These are phyloP conservation scores for Hystrix cristata DNA, from an alignment of 2,113 vertebrate genomes.

Conservation along the genomic window DNA sequence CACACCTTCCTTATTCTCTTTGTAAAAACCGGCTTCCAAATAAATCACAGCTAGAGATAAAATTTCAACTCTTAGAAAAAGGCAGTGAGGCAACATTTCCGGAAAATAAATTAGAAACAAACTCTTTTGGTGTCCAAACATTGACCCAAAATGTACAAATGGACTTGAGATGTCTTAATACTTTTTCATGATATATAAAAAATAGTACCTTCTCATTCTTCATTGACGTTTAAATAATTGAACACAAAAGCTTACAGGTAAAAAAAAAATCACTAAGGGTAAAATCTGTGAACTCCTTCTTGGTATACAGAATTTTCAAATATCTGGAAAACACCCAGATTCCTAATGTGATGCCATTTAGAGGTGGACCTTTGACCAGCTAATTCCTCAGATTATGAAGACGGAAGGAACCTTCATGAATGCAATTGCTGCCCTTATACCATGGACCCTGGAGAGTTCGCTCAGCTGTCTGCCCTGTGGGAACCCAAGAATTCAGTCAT, in stretches of 20 bases:
- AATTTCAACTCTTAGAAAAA: constrained; percentile 49
- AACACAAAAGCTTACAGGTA: neutral
- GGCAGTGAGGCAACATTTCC: constrained; percentile 33
- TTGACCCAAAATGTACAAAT: constrained; percentile 26
- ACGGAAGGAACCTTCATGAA: neutral
- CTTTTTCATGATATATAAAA: neutral
- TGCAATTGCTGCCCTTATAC: neutral
- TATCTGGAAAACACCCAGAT: constrained; percentile 29
- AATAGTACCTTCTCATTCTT: neutral
- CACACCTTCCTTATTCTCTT: neutral
- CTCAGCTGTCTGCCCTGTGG: neutral
- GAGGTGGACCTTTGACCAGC: neutral
- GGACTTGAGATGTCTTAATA: constrained; percentile 43
- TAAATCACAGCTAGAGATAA: constrained; percentile 47
- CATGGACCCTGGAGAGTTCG: neutral
- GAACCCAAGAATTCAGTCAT: neutral
- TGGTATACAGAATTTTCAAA: constrained; percentile 41
- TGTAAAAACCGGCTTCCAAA: constrained; percentile 59
- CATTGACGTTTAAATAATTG: constrained; percentile 42
- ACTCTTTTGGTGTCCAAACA: neutral
- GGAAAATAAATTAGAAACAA: constrained; percentile 63
- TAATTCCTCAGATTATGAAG: neutral
- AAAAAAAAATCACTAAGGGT: constrained; percentile 15
- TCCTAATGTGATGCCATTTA: neutral
- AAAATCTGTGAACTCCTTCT: neutral